Conservation (phyloP, 2,888 invertebrate genomes). For the Neuroscelio doddi region DNA sequence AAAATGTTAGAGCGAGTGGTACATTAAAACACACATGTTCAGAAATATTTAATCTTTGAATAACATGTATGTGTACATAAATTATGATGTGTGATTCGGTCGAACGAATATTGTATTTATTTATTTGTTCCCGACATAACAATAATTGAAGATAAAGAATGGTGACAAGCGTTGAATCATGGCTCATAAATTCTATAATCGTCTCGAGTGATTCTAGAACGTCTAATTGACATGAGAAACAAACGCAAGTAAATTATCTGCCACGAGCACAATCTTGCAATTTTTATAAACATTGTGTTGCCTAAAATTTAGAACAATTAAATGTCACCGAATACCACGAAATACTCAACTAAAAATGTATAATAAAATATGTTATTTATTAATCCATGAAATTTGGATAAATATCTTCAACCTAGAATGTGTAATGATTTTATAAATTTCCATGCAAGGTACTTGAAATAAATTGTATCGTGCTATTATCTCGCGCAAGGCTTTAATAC, state of each 20-base stretch:
- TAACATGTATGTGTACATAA: slow-evolving; percentile 21
- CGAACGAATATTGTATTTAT: slow-evolving; percentile 12
- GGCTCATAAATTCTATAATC: slow-evolving; percentile 33
- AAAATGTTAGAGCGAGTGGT: slow-evolving; percentile 31
- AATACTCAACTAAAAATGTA: no score
- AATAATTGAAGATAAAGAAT: slow-evolving; percentile 38
- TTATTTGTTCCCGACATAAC: slow-evolving; percentile 21
- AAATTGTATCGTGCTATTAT: slow-evolving; percentile 15
- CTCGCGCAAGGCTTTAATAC: slow-evolving; percentile 28
- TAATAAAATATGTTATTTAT: no score
- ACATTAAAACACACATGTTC: slow-evolving; percentile 3
- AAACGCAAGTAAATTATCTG: slow-evolving; percentile 17
- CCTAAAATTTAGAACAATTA: no score
- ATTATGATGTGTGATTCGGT: slow-evolving; percentile 34
- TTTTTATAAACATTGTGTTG: no score
- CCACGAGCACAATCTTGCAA: background rate
- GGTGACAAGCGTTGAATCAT: slow-evolving; percentile 33
- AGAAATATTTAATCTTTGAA: slow-evolving; percentile 33
- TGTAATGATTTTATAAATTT: slow-evolving; percentile 34
- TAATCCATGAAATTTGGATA: slow-evolving; percentile 33
- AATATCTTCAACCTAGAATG: slow-evolving; percentile 25
- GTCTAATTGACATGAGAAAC: slow-evolving; percentile 31
- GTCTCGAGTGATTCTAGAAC: slow-evolving; percentile 18
- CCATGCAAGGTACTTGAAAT: slow-evolving; percentile 11
- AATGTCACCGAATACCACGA: no score